A percentile compares a stretch with the other conserved stretches of the same genome.
These are phyloP conservation scores for Chaetodon auriga DNA, from an alignment of 2,113 vertebrate genomes.

Conservation along the genomic window DNA sequence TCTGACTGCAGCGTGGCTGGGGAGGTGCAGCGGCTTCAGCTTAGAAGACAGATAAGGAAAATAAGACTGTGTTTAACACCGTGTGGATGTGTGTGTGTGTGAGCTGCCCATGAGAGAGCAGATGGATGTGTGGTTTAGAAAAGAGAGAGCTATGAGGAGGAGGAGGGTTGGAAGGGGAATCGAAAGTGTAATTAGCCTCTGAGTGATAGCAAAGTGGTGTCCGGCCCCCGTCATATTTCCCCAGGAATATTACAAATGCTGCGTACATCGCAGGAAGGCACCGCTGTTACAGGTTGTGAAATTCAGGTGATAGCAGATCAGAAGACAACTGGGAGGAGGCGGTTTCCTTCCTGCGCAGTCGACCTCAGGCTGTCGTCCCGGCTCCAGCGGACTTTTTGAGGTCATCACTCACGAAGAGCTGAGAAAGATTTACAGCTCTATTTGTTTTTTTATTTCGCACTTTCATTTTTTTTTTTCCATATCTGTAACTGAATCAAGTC, in stretches of 20 bases:
- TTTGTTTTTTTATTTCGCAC: slow-evolving; percentile 18
- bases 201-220: slow-evolving; percentile 53
- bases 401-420: slow-evolving; percentile 36
- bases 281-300: slow-evolving; percentile 1
- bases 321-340: slow-evolving; percentile 11
- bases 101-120: slow-evolving; percentile 27
- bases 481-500: slow-evolving; percentile 21
- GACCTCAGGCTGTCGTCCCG: not conserved
- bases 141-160: slow-evolving; percentile 11
- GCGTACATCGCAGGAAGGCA: slow-evolving; percentile 7
- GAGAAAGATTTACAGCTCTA: slow-evolving; percentile 21
- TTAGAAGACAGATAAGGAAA: slow-evolving; percentile 54
- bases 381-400: slow-evolving; percentile 21
- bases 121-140: slow-evolving; percentile 44
- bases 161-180: slow-evolving; percentile 8
- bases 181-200: slow-evolving; percentile 67
- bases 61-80: slow-evolving; percentile 16
- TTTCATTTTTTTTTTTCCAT: slow-evolving; percentile 14
- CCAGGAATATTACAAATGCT: slow-evolving; percentile 26
- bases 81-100: not conserved
- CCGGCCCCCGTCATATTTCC: slow-evolving; percentile 25
- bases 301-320: slow-evolving; percentile 43
- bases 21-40: slow-evolving; percentile 36
- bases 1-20: slow-evolving; percentile 45
- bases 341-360: not conserved